Evolutionary conservation across 2,888 invertebrate species (phyloP), one percentile per base, ranked within the genome.

Genomic region (Anarsia innoxiella): DNA sequence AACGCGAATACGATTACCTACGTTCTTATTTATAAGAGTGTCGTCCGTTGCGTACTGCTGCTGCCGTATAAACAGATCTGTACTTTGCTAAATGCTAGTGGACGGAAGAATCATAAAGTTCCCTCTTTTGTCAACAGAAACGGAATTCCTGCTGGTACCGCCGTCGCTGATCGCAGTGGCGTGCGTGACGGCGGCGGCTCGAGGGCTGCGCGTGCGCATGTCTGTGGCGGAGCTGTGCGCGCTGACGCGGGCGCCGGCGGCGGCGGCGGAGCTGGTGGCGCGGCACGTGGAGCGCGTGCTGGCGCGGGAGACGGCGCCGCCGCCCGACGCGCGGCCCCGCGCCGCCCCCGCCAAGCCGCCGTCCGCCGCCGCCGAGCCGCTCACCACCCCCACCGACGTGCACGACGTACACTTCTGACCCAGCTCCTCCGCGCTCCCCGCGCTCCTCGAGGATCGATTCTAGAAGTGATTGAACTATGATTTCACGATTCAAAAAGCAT

Each of bases 91-190:
- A 19, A 19, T 19, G 19, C 19, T 19, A 19, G 19, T 19, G 6
- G 19, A 6, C 6, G 19, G 4, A 19, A 19, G 19, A 5, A 19
- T 19, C 16, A 23, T 19, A 31, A 37, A 32, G 31, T 27, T 23
- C 36, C 49, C 2, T 43, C 43, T 32, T 44, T 78, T 76, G 71
- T 68, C 54, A 47, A 70, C 88, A 92, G 93, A 93, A 71, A 89
- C 91, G n/a, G 89, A 88, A 49, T 88, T 92, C 58, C 88, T 92
- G 45, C 85, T 89, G 60, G 89, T 89, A 38, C 88, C 89, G 8
- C 90, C 92, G 14, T 92, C 92, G 1, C 59, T 91, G 59, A 87
- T 92, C 11, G 91, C 92, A 0, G 87, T 89, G 6, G 90, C 91
- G 3, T 90, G 91, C 59, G 86, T 92, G 37, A 87, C 89, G 28